Conservation (phyloP, 2,113 vertebrate genomes). For the Pollimyrus isidori region DNA sequence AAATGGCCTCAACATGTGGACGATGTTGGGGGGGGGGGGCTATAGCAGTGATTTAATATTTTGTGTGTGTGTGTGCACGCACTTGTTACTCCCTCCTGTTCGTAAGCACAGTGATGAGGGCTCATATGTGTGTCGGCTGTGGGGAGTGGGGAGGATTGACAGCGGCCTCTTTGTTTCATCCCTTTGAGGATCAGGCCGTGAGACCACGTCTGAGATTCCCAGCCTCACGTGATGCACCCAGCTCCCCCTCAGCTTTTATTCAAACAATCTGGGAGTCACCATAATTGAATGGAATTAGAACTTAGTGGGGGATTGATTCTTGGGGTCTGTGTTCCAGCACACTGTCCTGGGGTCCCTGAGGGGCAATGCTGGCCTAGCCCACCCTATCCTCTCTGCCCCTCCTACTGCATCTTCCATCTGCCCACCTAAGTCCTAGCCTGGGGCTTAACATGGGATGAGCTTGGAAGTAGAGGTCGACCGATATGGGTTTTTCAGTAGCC, state of each 20-base stretch:
- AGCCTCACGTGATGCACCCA: slow-evolving; percentile 35
- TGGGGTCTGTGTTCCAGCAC: slow-evolving; percentile 31
- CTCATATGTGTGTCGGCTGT: slow-evolving; percentile 15
- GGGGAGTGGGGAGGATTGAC: slow-evolving; percentile 26
- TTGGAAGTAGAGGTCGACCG: no score
- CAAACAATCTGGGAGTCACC: slow-evolving; percentile 39
- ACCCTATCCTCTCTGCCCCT: background rate
- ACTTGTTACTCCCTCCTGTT: background rate
- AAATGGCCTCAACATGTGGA: background rate
- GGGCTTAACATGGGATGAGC: slow-evolving; percentile 5
- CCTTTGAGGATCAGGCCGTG: slow-evolving; percentile 35
- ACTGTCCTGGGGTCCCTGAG: slow-evolving; percentile 23
- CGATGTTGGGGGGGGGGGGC: background rate
- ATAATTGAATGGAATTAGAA: slow-evolving; percentile 50
- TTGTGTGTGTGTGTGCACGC: slow-evolving; percentile 10
- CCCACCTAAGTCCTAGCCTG: slow-evolving; percentile 15
- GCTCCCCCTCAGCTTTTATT: slow-evolving; percentile 34
- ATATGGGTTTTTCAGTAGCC: no score
- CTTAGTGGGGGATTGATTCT: slow-evolving; percentile 38
- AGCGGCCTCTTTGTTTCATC: slow-evolving; percentile 41
- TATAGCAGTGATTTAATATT: background rate
- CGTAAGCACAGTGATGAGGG: background rate
- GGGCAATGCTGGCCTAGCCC: slow-evolving; percentile 29
- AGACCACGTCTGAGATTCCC: slow-evolving; percentile 41
- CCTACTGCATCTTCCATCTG: slow-evolving; percentile 7